Evolutionary conservation across 2,113 vertebrate genomes (phyloP).

Genomic region (Cichladusa arquata): DNA sequence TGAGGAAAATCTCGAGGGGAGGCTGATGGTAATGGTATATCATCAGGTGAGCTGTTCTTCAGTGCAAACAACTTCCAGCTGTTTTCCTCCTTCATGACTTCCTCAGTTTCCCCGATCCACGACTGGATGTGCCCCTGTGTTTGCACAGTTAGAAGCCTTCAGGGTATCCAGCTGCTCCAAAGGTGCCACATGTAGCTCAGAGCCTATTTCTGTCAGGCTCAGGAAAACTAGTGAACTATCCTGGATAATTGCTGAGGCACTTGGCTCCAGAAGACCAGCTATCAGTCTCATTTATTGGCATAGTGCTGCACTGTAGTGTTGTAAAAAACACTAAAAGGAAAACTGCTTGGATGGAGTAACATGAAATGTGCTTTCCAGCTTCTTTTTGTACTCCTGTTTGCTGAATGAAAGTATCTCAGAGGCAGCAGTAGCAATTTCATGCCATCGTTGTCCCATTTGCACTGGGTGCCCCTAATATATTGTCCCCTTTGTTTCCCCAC

Average conservation of each 20-base stretch:
- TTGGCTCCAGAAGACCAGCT: background rate
- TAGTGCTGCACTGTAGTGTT: background rate
- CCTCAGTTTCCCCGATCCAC: background rate
- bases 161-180: background rate
- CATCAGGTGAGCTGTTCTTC: background rate
- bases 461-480: background rate
- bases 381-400: background rate
- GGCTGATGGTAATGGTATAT: fast-evolving
- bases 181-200: background rate
- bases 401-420: fast-evolving
- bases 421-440: background rate
- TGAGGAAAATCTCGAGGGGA: fast-evolving
- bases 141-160: background rate
- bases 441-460: background rate
- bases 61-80: background rate
- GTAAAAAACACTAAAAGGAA: background rate
- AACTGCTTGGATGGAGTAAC: background rate
- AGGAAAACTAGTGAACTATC: background rate
- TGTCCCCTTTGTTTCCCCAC: background rate
- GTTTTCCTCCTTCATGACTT: background rate
- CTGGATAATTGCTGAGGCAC: background rate
- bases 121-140: background rate
- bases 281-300: background rate
- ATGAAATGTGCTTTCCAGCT: background rate
- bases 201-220: background rate